Evolutionary conservation across 2,797 vertebrate species (phyloP).

Genomic region (Schizopygopsis pylzovi): DNA sequence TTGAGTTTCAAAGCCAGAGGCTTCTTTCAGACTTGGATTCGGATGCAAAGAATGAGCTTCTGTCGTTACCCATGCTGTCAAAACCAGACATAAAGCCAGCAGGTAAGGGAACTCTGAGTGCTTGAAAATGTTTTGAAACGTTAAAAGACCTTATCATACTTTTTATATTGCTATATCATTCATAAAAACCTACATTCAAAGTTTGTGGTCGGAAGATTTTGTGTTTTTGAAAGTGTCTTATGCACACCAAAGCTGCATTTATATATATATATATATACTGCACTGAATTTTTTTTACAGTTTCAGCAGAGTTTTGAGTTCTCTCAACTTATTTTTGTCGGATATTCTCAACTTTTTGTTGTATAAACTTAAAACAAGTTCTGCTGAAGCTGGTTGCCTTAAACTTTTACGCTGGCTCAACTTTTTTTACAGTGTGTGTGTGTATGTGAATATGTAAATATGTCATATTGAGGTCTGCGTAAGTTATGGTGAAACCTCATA

Average conservation of each 20-base stretch:
- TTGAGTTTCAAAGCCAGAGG: constrained; percentile 63
- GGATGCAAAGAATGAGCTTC: constrained; percentile 57
- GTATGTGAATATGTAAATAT: too few relatives aligned
- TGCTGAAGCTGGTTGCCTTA: too few relatives aligned
- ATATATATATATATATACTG: too few relatives aligned
- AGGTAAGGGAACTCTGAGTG: constrained; percentile 65
- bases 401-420: too few relatives aligned
- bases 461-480: too few relatives aligned
- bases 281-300: too few relatives aligned
- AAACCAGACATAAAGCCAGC: constrained; percentile 67
- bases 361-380: too few relatives aligned
- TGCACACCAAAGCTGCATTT: background rate
- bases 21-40: constrained; percentile 29
- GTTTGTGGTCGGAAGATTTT: background rate
- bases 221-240: background rate
- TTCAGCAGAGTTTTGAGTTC: too few relatives aligned
- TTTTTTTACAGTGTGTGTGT: too few relatives aligned
- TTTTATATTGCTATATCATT: background rate
- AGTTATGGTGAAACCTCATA: background rate
- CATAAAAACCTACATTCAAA: background rate
- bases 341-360: too few relatives aligned
- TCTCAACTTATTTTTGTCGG: too few relatives aligned
- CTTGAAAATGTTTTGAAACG: background rate
- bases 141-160: background rate
- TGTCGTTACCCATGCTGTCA: constrained; percentile 62